Conservation (phyloP, 2,888 invertebrate species). For the Cheilosia soror region DNA sequence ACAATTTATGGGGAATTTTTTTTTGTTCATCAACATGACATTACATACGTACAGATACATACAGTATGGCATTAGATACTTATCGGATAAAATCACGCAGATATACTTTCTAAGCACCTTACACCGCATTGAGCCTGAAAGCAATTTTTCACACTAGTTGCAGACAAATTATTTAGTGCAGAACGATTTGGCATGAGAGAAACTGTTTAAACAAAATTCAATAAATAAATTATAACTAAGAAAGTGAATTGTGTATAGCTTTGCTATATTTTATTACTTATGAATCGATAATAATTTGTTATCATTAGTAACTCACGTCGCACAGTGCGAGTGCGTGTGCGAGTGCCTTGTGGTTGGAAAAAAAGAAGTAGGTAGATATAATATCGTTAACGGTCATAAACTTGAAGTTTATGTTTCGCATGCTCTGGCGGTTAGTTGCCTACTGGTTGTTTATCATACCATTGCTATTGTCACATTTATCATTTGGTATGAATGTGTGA, state of each 20-base stretch:
- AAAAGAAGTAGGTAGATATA: too few relatives aligned
- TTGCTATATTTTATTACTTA: neutral
- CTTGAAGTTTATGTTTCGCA: neutral
- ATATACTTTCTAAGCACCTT: conserved; percentile 49
- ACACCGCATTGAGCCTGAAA: conserved; percentile 12
- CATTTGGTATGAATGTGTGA: neutral
- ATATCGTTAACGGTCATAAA: neutral
- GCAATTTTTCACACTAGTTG: conserved; percentile 41
- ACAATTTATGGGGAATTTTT: neutral
- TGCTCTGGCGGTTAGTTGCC: neutral
- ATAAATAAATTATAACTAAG: conserved; percentile 16
- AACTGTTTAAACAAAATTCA: conserved; percentile 16
- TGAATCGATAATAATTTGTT: neutral
- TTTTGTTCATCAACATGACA: neutral
- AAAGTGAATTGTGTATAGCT: conserved; percentile 30
- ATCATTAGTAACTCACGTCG: conserved; percentile 6
- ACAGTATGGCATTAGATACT: conserved; percentile 3
- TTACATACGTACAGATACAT: neutral
- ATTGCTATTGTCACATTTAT: neutral
- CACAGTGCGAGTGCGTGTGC: neutral
- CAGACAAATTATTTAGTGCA: conserved; percentile 59
- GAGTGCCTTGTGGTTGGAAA: too few relatives aligned
- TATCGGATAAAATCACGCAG: conserved; percentile 39
- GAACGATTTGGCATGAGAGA: conserved; percentile 40
- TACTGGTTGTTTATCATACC: neutral